Base-by-base conservation (phyloP, 1,140 invertebrate species). In the Bicyclus anynana region DNA sequence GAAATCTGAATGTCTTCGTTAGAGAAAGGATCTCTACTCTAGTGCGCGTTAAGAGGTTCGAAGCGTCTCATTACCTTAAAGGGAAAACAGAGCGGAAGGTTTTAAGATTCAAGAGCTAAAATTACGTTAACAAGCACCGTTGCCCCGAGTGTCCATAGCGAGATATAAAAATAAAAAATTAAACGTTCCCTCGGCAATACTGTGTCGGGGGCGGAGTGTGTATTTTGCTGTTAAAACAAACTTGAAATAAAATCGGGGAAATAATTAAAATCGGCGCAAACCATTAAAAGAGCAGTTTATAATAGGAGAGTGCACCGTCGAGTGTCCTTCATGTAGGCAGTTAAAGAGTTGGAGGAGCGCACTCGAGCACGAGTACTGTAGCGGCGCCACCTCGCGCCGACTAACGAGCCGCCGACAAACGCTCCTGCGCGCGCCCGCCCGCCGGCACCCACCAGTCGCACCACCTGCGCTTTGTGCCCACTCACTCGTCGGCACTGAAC, bases 201-300 rank as follows among this genome's bases (percentile, higher is more conserved):
- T 29, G 53, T 52, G 54, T 63, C 60, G 42, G 50, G 52, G 42
- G 27, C 59, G 40, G 44, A 57, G 58, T 59, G 55, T 59, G 59
- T 62, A 62, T 46, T 46, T 58, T 54, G 54, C 55, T 59, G 54
- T 65, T 56, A 65, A 65, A 59, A 64, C 37, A 54, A 48, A 59
- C 51, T 66, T 53, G 59, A 76, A 69, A 67, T 74, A 71, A 81
- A 83, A 80, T 74, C 67, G 69, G 67, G 72, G 66, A 74, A 84
- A 81, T 85, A 81, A 87, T 87, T 87, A 85, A 87, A 87, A 87
- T 84, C 77, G 75, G 72, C 76, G 77, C 77, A 77, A 81, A 77
- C 82, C 79, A 87, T 87, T 87, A 85, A 87, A 87, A 87, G 84
- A 81, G 82, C 84, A 87, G 80, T 85, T 84, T 87, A 85, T 85